Evolutionary conservation across 2,797 vertebrate genomes (phyloP).

Genomic region (Podarcis lilfordi): DNA sequence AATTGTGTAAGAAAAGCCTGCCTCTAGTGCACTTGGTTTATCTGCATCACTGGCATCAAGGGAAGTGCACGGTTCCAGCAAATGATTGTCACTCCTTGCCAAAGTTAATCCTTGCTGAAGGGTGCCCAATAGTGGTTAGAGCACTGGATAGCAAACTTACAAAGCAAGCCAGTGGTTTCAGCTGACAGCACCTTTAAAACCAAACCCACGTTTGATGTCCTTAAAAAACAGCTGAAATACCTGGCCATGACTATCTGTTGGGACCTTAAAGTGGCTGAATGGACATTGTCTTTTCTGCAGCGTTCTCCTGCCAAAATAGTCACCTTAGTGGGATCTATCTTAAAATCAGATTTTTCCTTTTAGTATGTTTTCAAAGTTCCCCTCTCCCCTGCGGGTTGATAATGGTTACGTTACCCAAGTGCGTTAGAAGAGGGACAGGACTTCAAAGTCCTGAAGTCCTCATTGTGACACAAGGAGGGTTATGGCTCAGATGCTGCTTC

Average conservation of each 20-base stretch:
- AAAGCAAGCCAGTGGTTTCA: not conserved
- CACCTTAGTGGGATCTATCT: not conserved
- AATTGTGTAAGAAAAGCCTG: not conserved
- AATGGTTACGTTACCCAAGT: not conserved
- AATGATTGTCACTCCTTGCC: not conserved
- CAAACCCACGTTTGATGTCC: not conserved
- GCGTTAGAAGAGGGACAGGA: too few relatives aligned
- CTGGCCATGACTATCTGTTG: fast-evolving
- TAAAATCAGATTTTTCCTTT: not conserved
- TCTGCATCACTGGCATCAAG: not conserved
- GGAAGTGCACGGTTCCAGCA: not conserved
- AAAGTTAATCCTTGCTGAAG: not conserved
- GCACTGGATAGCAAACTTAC: not conserved
- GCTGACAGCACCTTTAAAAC: fast-evolving
- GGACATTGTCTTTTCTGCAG: not conserved
- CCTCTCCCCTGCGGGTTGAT: not conserved
- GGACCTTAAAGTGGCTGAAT: fast-evolving
- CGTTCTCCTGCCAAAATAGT: not conserved
- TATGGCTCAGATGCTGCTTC: not conserved
- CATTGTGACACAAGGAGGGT: not conserved
- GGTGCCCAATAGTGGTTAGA: not conserved
- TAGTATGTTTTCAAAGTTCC: fast-evolving
- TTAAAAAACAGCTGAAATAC: not conserved
- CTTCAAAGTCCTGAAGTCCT: not conserved
- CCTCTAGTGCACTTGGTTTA: not conserved